Evolutionary conservation across 1,140 invertebrate genomes (phyloP).

Genomic region (Drosophila bifasciata): DNA sequence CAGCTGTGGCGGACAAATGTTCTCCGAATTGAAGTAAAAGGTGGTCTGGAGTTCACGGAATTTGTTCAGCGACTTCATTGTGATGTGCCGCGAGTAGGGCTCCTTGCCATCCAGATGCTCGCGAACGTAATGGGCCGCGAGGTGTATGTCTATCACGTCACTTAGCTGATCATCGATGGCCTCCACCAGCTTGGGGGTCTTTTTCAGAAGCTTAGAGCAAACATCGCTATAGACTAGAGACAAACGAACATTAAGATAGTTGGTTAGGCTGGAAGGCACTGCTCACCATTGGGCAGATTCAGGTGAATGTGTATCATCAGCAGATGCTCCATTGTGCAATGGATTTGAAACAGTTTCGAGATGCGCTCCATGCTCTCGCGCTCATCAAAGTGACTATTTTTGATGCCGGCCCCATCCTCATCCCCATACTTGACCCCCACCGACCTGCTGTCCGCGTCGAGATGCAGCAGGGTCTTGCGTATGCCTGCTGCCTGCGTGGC

Average conservation of each 20-base stretch:
- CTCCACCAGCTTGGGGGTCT: constrained; percentile 50
- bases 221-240: constrained; percentile 70
- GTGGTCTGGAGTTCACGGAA: constrained; percentile 69
- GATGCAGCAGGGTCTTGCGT: constrained; percentile 74
- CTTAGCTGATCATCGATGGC: constrained; percentile 58
- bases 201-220: constrained; percentile 67
- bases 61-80: constrained; percentile 68
- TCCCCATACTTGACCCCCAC: constrained; percentile 49
- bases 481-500: constrained; percentile 23
- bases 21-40: constrained; percentile 76
- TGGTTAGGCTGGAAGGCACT: neutral
- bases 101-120: constrained; percentile 73
- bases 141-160: constrained; percentile 72
- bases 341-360: constrained; percentile 74
- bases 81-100: constrained; percentile 71
- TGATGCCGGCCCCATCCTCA: constrained; percentile 63
- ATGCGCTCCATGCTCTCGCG: constrained; percentile 57
- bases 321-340: constrained; percentile 77
- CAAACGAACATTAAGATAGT: neutral
- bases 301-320: constrained; percentile 79
- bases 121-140: constrained; percentile 66
- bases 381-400: constrained; percentile 78
- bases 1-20: constrained; percentile 73
- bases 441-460: constrained; percentile 33
- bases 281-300: constrained; percentile 75